Base-by-base conservation (phyloP, 2,113 vertebrate genomes). In the Pangasianodon gigas region DNA sequence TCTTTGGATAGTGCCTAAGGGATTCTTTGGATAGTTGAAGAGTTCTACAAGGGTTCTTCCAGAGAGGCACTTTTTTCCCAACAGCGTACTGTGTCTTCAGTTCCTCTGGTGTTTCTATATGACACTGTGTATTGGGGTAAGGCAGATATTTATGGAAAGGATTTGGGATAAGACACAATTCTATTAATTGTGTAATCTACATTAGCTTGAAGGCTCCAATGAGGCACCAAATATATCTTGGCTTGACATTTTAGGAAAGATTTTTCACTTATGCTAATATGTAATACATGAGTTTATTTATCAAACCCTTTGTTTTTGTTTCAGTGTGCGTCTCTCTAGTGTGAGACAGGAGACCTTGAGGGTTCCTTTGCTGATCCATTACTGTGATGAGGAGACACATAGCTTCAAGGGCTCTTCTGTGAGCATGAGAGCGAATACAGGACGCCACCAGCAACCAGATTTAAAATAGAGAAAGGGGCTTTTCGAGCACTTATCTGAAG, bases 401-500 rank as follows among this genome's bases (percentile, higher is more conserved):
- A 21, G 83, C 83, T 58, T 89, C 71, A 67, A 86, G 88, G 46
- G 88, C 88, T 79, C 83, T 85, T 82, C 75, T 37, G 65, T 60
- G 56, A 84, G 29, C 74, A 41, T n/a, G 69, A 89, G 54, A 44
- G n/a, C 13, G 46, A 67, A 75, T 60, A 58, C 52, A 10, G 52
- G 71, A 89, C 6, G 81, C 88, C 52, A 75, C 32, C 9, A 82
- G 87, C 80, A 56, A 52, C 48, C 80, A 19, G 79, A 71, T 58
- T 74, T 48, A 3, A 71, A 58, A 84, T 16, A 48, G 51, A 75
- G 81, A 84, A 26, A 44, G 88, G 21, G 79, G 48, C 32, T 89
- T 85, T 60, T 62, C 13, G n/a, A 52, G 69, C 88, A 37, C 54
- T 75, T 71, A 58, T 84, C 67, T 58, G 21, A 46, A 54, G 48